Conservation (phyloP, 2,113 vertebrate species). For the Notothenia coriiceps region DNA sequence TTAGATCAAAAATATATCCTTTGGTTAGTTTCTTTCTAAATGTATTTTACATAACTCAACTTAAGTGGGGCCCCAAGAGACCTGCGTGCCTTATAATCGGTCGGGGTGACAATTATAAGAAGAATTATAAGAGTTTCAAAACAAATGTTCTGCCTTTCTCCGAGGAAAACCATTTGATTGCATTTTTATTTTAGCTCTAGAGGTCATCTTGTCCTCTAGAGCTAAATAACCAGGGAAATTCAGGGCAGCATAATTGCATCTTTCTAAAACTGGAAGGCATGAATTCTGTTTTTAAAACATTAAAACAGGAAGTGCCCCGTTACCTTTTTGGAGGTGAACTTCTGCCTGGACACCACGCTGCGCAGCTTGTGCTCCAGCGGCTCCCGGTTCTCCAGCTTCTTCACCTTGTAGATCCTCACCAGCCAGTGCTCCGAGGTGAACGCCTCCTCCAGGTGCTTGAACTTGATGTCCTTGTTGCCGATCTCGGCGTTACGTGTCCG, state of each 20-base stretch:
- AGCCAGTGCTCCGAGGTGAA: slow-evolving; percentile 99
- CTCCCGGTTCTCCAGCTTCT: slow-evolving; percentile 94
- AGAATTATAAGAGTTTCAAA: too few relatives aligned
- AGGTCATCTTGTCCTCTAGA: not conserved
- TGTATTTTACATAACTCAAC: too few relatives aligned
- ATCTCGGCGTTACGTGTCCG: slow-evolving; percentile 98
- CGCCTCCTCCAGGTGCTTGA: slow-evolving; percentile 97
- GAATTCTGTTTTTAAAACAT: not conserved
- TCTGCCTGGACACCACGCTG: slow-evolving; percentile 92
- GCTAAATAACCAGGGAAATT: not conserved
- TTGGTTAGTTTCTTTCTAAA: too few relatives aligned
- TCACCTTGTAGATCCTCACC: slow-evolving; percentile 98
- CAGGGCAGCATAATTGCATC: not conserved
- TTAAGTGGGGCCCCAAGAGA: too few relatives aligned
- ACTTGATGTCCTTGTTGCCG: slow-evolving; percentile 98
- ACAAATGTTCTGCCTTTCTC: too few relatives aligned
- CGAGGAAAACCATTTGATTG: too few relatives aligned
- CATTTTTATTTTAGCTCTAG: too few relatives aligned
- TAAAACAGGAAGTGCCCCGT: not conserved
- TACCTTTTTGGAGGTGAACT: slow-evolving; percentile 98
- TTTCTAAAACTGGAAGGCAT: not conserved
- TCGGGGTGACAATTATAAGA: too few relatives aligned
- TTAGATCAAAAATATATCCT: too few relatives aligned
- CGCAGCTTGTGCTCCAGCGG: slow-evolving; percentile 92
- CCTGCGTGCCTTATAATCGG: too few relatives aligned